Evolutionary conservation across 2,797 vertebrate species (phyloP).

Genomic region (Esox masquinongy): DNA sequence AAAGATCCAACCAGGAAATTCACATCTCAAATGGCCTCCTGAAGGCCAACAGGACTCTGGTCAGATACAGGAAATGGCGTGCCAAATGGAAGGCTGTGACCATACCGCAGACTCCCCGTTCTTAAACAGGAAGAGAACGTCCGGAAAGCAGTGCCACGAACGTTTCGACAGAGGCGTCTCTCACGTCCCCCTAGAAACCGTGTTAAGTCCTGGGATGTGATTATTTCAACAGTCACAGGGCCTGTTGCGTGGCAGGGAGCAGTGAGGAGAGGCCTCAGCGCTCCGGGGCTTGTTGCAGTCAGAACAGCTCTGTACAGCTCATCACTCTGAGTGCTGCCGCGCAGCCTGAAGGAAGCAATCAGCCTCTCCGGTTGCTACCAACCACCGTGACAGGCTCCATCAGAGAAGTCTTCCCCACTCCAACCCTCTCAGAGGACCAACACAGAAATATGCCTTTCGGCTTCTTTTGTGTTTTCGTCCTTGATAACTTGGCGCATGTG

Average conservation of each 20-base stretch:
- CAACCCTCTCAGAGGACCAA: background rate
- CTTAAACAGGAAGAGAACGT: constrained; percentile 43
- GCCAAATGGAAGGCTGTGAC: constrained; percentile 49
- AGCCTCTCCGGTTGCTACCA: constrained; percentile 20
- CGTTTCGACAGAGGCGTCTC: constrained; percentile 18
- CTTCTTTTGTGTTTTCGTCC: background rate
- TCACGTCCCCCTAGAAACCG: background rate
- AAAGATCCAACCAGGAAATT: background rate
- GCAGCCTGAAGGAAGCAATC: constrained; percentile 44
- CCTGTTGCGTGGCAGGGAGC: constrained; percentile 38
- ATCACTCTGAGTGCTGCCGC: constrained; percentile 40
- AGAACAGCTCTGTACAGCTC: constrained; percentile 37
- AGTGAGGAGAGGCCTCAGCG: background rate
- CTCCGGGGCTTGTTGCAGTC: constrained; percentile 51
- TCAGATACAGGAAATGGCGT: constrained; percentile 39
- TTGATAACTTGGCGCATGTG: background rate
- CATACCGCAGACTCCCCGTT: constrained; percentile 34
- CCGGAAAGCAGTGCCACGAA: constrained; percentile 40
- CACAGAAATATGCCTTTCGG: background rate
- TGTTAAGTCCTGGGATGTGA: constrained; percentile 19
- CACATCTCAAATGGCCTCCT: background rate
- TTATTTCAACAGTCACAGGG: constrained; percentile 46
- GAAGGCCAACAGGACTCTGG: background rate
- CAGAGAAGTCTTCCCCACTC: background rate
- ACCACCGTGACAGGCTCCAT: background rate